A percentile compares a stretch with the other conserved stretches of the same genome.
Evolutionary conservation across 2,797 vertebrate genomes (phyloP).

Genomic region (Malurus leucopterus): DNA sequence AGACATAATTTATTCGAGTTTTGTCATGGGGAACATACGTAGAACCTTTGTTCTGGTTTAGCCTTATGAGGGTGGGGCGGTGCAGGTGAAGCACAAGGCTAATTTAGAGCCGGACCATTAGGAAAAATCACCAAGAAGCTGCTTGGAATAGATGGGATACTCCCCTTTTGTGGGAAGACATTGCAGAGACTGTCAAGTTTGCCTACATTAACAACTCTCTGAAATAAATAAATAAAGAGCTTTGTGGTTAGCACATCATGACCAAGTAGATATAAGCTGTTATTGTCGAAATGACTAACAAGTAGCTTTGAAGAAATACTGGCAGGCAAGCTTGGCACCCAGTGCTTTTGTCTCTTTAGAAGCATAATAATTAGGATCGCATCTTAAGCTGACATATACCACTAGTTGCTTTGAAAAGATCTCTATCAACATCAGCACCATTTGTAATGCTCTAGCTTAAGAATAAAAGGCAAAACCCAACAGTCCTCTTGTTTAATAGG

Average conservation of each 20-base stretch:
- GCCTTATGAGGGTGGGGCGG: background rate
- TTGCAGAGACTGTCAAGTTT: background rate
- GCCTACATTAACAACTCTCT: background rate
- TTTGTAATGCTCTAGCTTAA: background rate
- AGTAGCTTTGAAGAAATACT: constrained; percentile 47
- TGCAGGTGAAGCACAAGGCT: background rate
- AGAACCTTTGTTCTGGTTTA: constrained; percentile 54
- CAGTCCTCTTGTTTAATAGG: background rate
- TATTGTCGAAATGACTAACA: constrained; percentile 20
- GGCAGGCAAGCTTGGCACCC: background rate
- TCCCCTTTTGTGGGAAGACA: background rate
- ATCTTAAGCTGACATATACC: constrained; percentile 2
- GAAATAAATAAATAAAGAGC: background rate
- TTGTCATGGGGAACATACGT: constrained; percentile 34
- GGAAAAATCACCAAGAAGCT: background rate
- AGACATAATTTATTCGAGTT: constrained; percentile 50
- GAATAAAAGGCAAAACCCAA: background rate
- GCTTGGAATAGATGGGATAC: background rate
- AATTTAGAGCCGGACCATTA: background rate
- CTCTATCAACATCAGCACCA: background rate
- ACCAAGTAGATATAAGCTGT: constrained; percentile 2
- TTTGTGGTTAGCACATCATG: background rate
- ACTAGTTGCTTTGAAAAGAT: constrained; percentile 38
- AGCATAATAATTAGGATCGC: background rate
- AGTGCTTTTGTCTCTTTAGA: constrained; percentile 38